Evolutionary conservation across 2,888 invertebrate species (phyloP), one percentile per base, ranked within the genome.

Genomic region (Anarsia innoxiella): DNA sequence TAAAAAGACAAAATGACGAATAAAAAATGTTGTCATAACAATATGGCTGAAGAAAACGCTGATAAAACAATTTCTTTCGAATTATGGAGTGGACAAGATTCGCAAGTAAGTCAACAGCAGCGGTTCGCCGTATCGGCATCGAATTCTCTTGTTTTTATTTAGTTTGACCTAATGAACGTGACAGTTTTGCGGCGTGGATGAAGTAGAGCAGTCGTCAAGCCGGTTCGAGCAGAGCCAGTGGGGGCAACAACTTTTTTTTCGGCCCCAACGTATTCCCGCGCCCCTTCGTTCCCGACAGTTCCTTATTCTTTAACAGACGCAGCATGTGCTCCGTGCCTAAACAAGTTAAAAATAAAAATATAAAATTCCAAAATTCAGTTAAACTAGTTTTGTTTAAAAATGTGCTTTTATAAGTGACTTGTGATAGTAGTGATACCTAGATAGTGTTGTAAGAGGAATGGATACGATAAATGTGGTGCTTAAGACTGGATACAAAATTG

Each of bases 201-300:
- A 42, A 42, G 75, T 76, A 65, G 82, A 82, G 82, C 73, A 79
- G 48, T 54, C 44, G 50, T 37, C 56, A 47, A 46, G 55, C 48
- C 59, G 49, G 46, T 61, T 51, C 57, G 53, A 62, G 66, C 70
- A 62, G 73, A 68, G 70, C 70, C 71, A 70, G 71, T 80, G 60
- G 69, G 72, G n/a, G n/a, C n/a, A n/a, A n/a, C n/a, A n/a, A n/a
- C 80, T 83, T 84, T 25, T 78, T 82, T 76, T 78, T 68, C 64
- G 53, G 51, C 57, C 65, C 68, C 76, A 73, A 76, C 78, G 74
- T 75, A 75, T 74, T 70, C 78, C 74, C 68, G 65, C 70, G 72
- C 66, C 77, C 62, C 75, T 70, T 66, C 63, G 57, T 60, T 71
- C 73, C 70, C 69, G 60, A 44, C 73, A 66, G 75, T 78, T 79